These are phyloP conservation scores for Philereme transversata DNA, from an alignment of 2,888 invertebrate species.

Conservation along the genomic window DNA sequence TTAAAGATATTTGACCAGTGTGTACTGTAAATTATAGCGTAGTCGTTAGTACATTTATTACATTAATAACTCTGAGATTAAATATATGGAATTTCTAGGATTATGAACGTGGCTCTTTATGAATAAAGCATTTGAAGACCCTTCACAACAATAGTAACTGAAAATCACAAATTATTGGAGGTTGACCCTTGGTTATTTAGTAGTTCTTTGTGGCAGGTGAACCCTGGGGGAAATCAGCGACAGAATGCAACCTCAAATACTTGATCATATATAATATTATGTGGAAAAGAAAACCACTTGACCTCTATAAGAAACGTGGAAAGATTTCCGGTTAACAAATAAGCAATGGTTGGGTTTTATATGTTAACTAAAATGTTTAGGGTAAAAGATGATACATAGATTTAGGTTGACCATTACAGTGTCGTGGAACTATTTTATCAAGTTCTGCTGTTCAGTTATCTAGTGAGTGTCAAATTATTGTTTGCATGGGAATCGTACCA, in stretches of 20 bases:
- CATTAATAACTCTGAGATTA: too few relatives aligned
- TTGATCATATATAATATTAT: conserved; percentile 70
- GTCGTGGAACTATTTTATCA: too few relatives aligned
- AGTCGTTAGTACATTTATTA: too few relatives aligned
- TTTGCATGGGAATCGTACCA: too few relatives aligned
- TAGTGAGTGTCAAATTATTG: too few relatives aligned
- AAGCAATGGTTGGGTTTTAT: neutral
- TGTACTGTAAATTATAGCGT: too few relatives aligned
- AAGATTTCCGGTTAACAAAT: conserved; percentile 2
- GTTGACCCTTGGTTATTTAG: conserved; percentile 33
- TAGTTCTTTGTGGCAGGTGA: conserved; percentile 76
- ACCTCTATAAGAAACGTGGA: conserved; percentile 3
- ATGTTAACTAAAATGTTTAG: too few relatives aligned
- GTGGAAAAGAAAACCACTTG: conserved; percentile 9
- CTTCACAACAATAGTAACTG: conserved; percentile 4
- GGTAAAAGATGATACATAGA: too few relatives aligned
- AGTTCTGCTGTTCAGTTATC: too few relatives aligned
- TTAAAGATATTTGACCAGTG: too few relatives aligned
- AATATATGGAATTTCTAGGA: too few relatives aligned
- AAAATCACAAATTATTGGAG: conserved; percentile 12
- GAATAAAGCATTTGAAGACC: neutral
- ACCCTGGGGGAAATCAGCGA: conserved; percentile 77
- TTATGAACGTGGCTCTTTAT: neutral
- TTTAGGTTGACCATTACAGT: too few relatives aligned
- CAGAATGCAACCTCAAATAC: conserved; percentile 66